Evolutionary conservation across 2,113 vertebrate genomes (phyloP), one percentile per base, ranked within the genome.

Genomic region (Lepus americanus): DNA sequence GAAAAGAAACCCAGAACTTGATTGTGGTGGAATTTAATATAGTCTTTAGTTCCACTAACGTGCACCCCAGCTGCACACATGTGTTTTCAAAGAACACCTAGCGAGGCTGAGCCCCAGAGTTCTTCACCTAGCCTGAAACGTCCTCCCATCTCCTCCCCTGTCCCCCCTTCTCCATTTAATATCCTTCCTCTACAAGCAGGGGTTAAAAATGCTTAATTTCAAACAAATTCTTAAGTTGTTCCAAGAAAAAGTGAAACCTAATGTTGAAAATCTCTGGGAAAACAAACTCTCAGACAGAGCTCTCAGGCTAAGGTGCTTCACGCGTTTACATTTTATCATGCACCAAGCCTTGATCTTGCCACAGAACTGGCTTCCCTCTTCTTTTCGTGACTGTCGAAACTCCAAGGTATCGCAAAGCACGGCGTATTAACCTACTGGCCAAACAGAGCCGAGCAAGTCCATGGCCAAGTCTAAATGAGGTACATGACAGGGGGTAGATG

Each of bases 21-120:
- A 63, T 44, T 39, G 61, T 78, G 51, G 90, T 94, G 83, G 89
- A 87, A 97, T 92, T 90, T 86, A 90, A 92, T 80, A 92, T 66
- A 92, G 33, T 61, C 72, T 86, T 89, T 63, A 79, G n/a, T 80
- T 92, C 89, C 80, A 85, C 59, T 73, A 39, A 39, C 0, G 0
- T 51, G 29, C 67, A 94, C 80, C 55, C 36, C 76, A 87, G 89
- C 51, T 87, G 25, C 66, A 80, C 12, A 31, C 5, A 23, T 3
- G 3, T 74, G 79, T 76, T 79, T 69, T 29, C 22, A 91, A 83
- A 73, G 33, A 82, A 39, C 23, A 51, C 29, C 53, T 89, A 79
- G 49, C 53, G 74, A 64, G 20, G 51, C 11, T 69, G 29, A 72
- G 27, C 22, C 36, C 29, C 78, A 39, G 51, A 93, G 25, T 6